These are phyloP conservation scores for Trochalopteron elliotii DNA, from an alignment of 2,113 vertebrate species.

Conservation along the genomic window DNA sequence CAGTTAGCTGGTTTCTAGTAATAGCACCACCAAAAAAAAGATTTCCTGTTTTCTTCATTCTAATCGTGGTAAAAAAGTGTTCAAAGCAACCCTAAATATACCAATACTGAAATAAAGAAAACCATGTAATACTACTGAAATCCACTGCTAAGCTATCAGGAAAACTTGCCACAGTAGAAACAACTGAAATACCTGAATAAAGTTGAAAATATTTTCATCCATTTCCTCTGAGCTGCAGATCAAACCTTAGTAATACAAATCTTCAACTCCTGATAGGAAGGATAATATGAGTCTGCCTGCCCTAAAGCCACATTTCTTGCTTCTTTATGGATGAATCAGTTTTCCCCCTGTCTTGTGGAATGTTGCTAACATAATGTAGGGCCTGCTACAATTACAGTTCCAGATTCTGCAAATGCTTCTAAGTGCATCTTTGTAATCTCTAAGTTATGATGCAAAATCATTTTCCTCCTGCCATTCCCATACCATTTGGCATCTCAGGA, in stretches of 20 bases:
- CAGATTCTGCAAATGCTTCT: background rate
- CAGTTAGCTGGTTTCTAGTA: background rate
- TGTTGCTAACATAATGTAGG: background rate
- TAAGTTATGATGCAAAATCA: background rate
- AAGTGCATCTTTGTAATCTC: background rate
- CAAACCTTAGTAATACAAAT: background rate
- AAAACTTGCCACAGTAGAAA: background rate
- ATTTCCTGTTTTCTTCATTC: background rate
- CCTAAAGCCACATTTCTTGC: constrained; percentile 4
- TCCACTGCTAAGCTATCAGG: background rate
- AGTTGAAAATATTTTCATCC: background rate
- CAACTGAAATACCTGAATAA: background rate
- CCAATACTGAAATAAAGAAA: background rate
- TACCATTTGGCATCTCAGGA: background rate
- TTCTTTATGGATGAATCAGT: background rate
- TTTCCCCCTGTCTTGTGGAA: background rate
- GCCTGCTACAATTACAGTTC: background rate
- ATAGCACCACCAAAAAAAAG: background rate
- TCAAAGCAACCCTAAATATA: background rate
- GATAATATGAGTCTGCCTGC: background rate
- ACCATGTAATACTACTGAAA: background rate
- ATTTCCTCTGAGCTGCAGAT: background rate
- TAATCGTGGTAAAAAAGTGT: rapidly evolving
- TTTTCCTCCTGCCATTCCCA: background rate
- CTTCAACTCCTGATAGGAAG: background rate